Percentiles rank a stretch among this genome's conserved stretches.
Conservation (phyloP, 2,888 invertebrate genomes). For the Hoplodrina ambigua region DNA sequence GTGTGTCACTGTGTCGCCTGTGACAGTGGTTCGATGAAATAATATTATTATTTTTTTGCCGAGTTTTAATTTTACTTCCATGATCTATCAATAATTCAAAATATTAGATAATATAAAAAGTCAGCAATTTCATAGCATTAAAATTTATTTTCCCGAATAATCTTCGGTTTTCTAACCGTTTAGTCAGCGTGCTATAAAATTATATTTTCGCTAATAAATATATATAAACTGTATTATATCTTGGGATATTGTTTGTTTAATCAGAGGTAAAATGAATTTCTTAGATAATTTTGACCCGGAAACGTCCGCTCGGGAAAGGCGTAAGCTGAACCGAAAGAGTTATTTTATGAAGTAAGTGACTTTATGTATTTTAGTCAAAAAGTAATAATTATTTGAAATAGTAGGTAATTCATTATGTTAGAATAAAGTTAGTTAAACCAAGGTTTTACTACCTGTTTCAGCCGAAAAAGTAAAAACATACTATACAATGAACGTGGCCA, state of each 20-base stretch:
- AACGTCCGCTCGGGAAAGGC: conserved; percentile 93
- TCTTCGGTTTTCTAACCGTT: too few relatives aligned
- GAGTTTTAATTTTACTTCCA: too few relatives aligned
- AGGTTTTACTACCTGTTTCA: conserved; percentile 63
- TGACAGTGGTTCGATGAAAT: too few relatives aligned
- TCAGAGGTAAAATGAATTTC: conserved; percentile 73
- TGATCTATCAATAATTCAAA: too few relatives aligned
- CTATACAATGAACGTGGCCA: conserved; percentile 94
- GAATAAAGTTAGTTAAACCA: not conserved
- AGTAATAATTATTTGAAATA: not conserved
- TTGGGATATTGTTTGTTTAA: not conserved
- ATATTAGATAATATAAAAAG: too few relatives aligned
- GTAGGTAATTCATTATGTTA: not conserved
- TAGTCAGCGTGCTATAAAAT: too few relatives aligned
- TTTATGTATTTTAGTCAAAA: not conserved
- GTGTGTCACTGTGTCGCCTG: too few relatives aligned
- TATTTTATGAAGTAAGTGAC: conserved; percentile 81
- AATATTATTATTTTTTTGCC: too few relatives aligned
- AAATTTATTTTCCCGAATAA: too few relatives aligned
- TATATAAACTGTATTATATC: too few relatives aligned
- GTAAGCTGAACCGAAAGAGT: conserved; percentile 93
- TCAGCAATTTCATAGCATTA: too few relatives aligned
- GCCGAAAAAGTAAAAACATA: conserved; percentile 90
- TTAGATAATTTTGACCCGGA: conserved; percentile 94
- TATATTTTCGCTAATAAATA: too few relatives aligned